Percentiles rank a stretch among this genome's conserved stretches.
phyloP scores from a whole-genome alignment of 2,797 vertebrate species.

The Tragopan temminckii region DNA sequence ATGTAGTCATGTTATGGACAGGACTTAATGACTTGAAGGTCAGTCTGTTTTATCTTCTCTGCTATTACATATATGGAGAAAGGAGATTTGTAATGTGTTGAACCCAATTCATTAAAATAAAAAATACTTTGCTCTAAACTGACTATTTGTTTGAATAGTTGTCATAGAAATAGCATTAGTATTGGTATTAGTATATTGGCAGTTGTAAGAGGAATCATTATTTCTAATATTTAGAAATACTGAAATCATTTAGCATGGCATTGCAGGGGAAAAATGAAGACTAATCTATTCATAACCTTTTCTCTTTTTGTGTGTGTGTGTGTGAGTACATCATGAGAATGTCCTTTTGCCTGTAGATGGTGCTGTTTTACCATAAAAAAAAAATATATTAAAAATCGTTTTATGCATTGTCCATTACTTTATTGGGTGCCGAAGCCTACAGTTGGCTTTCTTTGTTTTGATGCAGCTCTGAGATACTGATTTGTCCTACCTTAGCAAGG shows the following conservation, averaged over 20 bases:
- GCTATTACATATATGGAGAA: neutral
- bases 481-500: neutral
- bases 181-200: neutral
- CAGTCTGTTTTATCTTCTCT: slow-evolving; percentile 8
- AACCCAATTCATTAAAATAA: neutral
- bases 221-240: neutral
- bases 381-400: neutral
- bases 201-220: neutral
- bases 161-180: neutral
- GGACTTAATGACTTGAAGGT: slow-evolving; percentile 89
- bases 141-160: neutral
- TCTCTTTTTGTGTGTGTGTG: no score
- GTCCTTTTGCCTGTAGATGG: slow-evolving; percentile 14
- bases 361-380: neutral
- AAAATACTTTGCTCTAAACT: neutral
- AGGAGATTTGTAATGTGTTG: neutral
- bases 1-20: slow-evolving; percentile 88
- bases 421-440: fast-evolving
- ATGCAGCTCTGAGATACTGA: neutral
- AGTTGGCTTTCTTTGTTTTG: neutral
- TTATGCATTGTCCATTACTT: fast-evolving
- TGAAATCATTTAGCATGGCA: neutral
- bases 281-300: neutral
- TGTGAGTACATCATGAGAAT: fast-evolving
- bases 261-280: fast-evolving